A percentile compares a stretch with the other conserved stretches of the same genome.
These are phyloP conservation scores for Oasisia sp. DNA, from an alignment of 2,888 invertebrate genomes.

Conservation along the genomic window DNA sequence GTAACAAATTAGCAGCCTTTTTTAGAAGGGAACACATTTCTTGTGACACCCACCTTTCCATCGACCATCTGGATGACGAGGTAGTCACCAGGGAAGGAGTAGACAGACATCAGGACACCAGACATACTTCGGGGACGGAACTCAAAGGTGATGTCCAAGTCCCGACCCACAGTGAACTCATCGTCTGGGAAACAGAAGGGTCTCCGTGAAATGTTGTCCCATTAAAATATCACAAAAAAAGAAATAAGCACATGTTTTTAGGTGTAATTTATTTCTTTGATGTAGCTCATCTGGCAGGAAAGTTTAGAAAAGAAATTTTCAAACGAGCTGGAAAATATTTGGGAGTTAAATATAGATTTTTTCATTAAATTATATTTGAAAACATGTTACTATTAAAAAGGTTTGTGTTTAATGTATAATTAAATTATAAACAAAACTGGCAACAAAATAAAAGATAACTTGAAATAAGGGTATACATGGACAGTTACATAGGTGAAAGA, in stretches of 20 bases:
- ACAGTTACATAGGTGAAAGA: no score
- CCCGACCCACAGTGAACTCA: constrained; percentile 81
- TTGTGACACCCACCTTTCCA: constrained; percentile 80
- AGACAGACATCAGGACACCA: constrained; percentile 83
- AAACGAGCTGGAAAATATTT: neutral
- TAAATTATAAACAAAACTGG: no score
- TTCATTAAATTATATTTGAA: neutral
- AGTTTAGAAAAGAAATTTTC: neutral
- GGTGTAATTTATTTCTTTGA: neutral
- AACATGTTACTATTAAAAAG: neutral
- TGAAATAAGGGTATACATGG: no score
- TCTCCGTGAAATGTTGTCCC: constrained; percentile 6
- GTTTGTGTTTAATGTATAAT: no score
- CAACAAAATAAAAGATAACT: no score
- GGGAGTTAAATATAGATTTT: neutral
- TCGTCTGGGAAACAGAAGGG: constrained; percentile 70
- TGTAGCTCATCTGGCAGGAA: neutral
- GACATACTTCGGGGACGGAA: constrained; percentile 86
- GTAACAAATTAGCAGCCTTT: neutral
- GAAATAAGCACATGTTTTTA: neutral
- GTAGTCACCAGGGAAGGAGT: constrained; percentile 72
- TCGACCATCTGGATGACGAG: constrained; percentile 87
- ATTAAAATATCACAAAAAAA: neutral
- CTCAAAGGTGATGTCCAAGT: constrained; percentile 83
- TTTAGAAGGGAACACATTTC: neutral